phyloP scores from a whole-genome alignment of 1,140 invertebrate genomes.

The Microplitis mediator region DNA sequence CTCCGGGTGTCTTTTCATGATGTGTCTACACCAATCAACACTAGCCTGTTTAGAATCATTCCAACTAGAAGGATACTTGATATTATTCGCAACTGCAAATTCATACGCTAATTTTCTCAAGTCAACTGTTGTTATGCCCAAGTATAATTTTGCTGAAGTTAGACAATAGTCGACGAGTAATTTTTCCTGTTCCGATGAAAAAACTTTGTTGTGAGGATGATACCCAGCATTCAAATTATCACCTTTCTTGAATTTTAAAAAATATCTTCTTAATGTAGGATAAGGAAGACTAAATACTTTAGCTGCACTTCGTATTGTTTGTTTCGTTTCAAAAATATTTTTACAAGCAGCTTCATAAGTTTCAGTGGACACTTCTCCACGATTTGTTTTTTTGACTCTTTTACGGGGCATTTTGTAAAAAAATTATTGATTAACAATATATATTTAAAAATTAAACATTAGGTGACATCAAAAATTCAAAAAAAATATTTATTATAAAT shows the following conservation, averaged over 20 bases:
- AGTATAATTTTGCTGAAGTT: slow-evolving; percentile 41
- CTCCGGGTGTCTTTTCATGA: slow-evolving; percentile 48
- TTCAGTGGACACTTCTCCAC: background rate
- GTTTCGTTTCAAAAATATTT: background rate
- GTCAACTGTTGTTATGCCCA: slow-evolving; percentile 41
- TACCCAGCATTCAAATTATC: background rate
- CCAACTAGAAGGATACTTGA: slow-evolving; percentile 47
- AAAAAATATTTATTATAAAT: too few species aligned
- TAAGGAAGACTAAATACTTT: background rate
- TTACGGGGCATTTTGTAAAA: background rate
- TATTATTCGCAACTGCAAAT: slow-evolving; percentile 44
- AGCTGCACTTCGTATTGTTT: background rate
- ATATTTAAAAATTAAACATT: too few species aligned
- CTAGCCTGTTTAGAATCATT: slow-evolving; percentile 44
- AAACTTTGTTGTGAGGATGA: slow-evolving; percentile 3
- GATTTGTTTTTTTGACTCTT: background rate
- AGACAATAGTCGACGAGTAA: slow-evolving; percentile 19
- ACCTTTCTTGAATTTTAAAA: background rate
- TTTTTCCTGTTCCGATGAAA: background rate
- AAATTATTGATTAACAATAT: background rate
- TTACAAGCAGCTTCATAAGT: background rate
- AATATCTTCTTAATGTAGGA: background rate
- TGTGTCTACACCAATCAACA: slow-evolving; percentile 50
- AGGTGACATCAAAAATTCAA: too few species aligned
- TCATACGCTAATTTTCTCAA: slow-evolving; percentile 50